Evolutionary conservation across 2,888 invertebrate genomes (phyloP).

Genomic region (Poecilobothrus nobilitatus): DNA sequence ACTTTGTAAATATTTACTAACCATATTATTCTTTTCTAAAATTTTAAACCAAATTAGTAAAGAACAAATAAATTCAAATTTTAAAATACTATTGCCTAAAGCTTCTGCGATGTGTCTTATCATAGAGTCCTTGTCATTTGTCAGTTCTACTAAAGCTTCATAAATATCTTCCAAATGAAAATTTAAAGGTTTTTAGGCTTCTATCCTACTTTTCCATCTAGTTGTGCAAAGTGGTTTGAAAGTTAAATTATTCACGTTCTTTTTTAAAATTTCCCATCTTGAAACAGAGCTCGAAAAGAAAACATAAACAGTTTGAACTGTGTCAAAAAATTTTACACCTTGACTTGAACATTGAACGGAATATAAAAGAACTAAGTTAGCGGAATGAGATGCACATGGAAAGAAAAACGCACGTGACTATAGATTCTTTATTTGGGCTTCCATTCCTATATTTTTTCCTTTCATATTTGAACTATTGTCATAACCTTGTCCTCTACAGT

Average conservation of each 20-base stretch:
- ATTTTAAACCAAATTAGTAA: slow-evolving; percentile 9
- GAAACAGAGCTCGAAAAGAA: slow-evolving; percentile 17
- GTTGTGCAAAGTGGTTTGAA: slow-evolving; percentile 15
- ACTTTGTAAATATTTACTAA: no score
- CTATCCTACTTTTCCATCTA: slow-evolving; percentile 11
- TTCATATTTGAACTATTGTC: slow-evolving; percentile 15
- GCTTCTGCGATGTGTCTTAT: slow-evolving; percentile 15
- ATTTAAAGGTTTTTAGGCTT: slow-evolving; percentile 15
- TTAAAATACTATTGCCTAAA: slow-evolving; percentile 15
- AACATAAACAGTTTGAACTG: slow-evolving; percentile 12
- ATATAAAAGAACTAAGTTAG: slow-evolving; percentile 13
- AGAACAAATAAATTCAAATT: slow-evolving; percentile 14
- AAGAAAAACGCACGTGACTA: slow-evolving; percentile 9
- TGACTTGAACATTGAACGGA: slow-evolving; percentile 10
- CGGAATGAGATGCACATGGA: slow-evolving; percentile 9
- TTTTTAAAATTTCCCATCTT: slow-evolving; percentile 17
- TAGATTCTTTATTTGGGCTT: not conserved
- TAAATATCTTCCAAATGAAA: slow-evolving; percentile 16
- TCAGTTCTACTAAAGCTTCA: slow-evolving; percentile 16
- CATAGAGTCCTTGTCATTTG: slow-evolving; percentile 12
- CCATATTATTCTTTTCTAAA: not conserved
- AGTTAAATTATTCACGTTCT: no score
- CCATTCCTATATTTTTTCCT: slow-evolving; percentile 15
- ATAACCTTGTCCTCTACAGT: slow-evolving; percentile 16
- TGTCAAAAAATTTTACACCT: slow-evolving; percentile 16